These are phyloP conservation scores for Triops longicaudatus DNA, from an alignment of 1,140 invertebrate genomes.

Conservation along the genomic window DNA sequence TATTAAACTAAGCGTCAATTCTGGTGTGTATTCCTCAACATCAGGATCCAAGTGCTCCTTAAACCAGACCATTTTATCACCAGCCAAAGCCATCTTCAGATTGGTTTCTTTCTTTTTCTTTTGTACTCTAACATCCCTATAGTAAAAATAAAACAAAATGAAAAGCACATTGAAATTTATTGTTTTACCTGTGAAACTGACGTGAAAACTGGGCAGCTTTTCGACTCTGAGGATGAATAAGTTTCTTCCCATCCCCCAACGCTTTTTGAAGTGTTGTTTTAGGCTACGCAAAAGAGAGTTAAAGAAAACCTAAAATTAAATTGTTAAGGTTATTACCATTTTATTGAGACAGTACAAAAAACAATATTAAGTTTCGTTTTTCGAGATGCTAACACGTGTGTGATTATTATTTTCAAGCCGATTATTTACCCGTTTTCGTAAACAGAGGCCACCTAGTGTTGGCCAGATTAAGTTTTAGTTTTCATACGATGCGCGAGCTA, in stretches of 20 bases:
- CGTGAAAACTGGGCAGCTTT: conserved; percentile 59
- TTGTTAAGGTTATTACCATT: no score
- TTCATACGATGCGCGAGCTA: no score
- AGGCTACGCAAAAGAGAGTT: neutral
- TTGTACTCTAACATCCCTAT: conserved; percentile 50
- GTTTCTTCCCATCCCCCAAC: conserved; percentile 24
- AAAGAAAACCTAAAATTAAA: no score
- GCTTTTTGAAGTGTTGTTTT: neutral
- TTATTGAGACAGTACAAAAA: no score
- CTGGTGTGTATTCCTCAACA: conserved; percentile 45
- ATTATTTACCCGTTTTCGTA: no score
- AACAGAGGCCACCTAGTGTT: no score
- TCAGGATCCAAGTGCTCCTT: conserved; percentile 49
- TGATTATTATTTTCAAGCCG: no score
- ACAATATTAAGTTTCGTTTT: no score
- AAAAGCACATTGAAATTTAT: neutral
- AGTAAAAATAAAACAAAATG: conserved; percentile 27
- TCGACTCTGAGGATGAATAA: conserved; percentile 61
- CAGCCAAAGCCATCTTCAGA: conserved; percentile 58
- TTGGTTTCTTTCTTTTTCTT: conserved; percentile 52
- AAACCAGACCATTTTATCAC: conserved; percentile 64
- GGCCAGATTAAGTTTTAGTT: no score
- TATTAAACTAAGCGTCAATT: conserved; percentile 50
- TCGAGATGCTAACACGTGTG: no score
- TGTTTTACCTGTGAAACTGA: conserved; percentile 50